phyloP scores from a whole-genome alignment of 2,797 vertebrate genomes.

The Bovichtus variegatus region DNA sequence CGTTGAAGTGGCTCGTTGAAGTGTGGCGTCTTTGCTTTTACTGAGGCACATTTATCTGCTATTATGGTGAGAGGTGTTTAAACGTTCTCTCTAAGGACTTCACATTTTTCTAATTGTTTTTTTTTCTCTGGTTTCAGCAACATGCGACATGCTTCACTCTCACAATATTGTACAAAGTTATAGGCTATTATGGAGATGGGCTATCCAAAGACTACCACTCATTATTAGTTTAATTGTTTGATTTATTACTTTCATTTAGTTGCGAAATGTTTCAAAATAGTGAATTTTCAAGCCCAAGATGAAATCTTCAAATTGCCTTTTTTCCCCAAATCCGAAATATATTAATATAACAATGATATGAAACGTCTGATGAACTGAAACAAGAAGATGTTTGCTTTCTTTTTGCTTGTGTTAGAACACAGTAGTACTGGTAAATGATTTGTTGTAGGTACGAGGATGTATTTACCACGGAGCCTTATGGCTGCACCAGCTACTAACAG shows the following conservation, averaged over 20 bases:
- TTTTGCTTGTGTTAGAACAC: background rate
- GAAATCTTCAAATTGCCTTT: background rate
- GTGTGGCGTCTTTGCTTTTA: constrained; percentile 16
- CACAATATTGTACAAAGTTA: background rate
- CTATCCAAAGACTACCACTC: too few species aligned
- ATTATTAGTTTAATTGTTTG: background rate
- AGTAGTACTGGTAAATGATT: too few species aligned
- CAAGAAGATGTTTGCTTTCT: background rate
- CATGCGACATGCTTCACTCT: background rate
- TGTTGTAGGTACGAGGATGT: too few species aligned
- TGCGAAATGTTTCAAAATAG: too few species aligned
- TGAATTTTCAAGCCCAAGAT: background rate
- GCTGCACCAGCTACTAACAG: too few species aligned
- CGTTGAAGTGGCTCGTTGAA: constrained; percentile 32
- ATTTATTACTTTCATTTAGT: background rate
- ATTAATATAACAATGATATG: background rate
- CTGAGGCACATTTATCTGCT: background rate
- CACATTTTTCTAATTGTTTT: background rate
- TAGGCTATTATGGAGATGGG: background rate
- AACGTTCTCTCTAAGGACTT: constrained; percentile 4
- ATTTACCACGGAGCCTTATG: too few species aligned
- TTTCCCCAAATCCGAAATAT: background rate
- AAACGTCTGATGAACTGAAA: background rate
- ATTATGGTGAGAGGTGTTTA: constrained; percentile 3
- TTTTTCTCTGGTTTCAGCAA: background rate